Evolutionary conservation across 2,113 vertebrate species (phyloP).

Genomic region (Salvelinus alpinus): DNA sequence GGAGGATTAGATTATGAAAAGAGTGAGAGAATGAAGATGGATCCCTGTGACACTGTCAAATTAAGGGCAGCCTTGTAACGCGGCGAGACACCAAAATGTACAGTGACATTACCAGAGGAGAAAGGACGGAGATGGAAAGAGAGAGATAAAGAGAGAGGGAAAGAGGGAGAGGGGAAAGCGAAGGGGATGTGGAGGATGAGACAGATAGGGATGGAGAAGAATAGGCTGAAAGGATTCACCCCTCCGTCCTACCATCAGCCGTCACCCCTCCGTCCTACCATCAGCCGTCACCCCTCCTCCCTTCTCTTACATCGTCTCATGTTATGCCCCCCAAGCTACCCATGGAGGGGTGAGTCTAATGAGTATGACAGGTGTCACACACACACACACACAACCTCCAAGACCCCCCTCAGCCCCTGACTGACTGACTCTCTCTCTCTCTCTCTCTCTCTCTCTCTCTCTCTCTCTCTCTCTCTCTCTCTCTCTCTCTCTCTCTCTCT

Average conservation of each 20-base stretch:
- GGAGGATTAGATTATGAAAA: slow-evolving; percentile 99
- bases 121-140: slow-evolving; percentile 42
- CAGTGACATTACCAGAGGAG: slow-evolving; percentile 72
- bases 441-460: slow-evolving; percentile 39
- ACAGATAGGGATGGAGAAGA: slow-evolving; percentile 22
- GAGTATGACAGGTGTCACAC: slow-evolving; percentile 34
- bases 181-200: not conserved
- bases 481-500: too few relatives aligned
- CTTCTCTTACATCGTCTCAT: too few relatives aligned
- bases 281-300: too few relatives aligned
- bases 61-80: slow-evolving; percentile 84
- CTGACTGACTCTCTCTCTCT: not conserved
- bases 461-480: too few relatives aligned
- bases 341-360: not conserved
- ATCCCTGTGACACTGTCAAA: slow-evolving; percentile 96
- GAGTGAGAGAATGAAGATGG: slow-evolving; percentile 99
- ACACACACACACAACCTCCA: too few relatives aligned
- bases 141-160: not conserved
- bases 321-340: too few relatives aligned
- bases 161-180: slow-evolving; percentile 19
- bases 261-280: slow-evolving; percentile 1
- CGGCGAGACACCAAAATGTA: slow-evolving; percentile 83
- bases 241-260: slow-evolving; percentile 27
- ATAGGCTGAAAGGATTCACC: slow-evolving; percentile 55
- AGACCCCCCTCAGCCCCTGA: too few relatives aligned